Conservation (phyloP, 2,113 vertebrate species). For the Aldabrachelys gigantea region DNA sequence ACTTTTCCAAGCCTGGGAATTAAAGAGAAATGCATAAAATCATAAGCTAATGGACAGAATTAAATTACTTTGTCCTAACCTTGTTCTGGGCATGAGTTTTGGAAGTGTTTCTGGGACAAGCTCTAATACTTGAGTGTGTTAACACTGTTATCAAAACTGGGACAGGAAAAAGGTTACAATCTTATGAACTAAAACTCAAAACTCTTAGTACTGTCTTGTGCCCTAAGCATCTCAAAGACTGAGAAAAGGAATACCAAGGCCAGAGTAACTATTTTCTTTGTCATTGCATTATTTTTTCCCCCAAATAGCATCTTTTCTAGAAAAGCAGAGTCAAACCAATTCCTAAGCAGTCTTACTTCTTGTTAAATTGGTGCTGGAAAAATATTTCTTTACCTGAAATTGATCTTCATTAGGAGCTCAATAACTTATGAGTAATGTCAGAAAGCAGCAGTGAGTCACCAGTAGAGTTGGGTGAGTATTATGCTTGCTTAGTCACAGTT, state of each 20-base stretch:
- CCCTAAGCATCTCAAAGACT: neutral
- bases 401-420: too few species aligned
- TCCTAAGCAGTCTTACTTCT: too few species aligned
- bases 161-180: neutral
- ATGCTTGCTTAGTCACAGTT: too few species aligned
- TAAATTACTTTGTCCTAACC: neutral
- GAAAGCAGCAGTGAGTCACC: too few species aligned
- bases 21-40: neutral
- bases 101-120: rapidly evolving
- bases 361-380: too few species aligned
- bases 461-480: too few species aligned
- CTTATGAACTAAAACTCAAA: neutral
- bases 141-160: neutral
- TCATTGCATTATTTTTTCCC: too few species aligned
- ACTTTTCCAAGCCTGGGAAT: neutral
- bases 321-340: neutral
- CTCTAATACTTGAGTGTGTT: neutral
- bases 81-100: neutral
- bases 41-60: rapidly evolving
- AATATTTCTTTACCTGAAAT: too few species aligned
- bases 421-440: too few species aligned
- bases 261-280: neutral
- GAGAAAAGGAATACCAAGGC: neutral
- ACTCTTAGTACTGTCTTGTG: neutral
- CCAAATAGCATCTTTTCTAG: neutral